These are phyloP conservation scores for Dicyrtomina minuta DNA, from an alignment of 2,888 invertebrate species.

Conservation along the genomic window DNA sequence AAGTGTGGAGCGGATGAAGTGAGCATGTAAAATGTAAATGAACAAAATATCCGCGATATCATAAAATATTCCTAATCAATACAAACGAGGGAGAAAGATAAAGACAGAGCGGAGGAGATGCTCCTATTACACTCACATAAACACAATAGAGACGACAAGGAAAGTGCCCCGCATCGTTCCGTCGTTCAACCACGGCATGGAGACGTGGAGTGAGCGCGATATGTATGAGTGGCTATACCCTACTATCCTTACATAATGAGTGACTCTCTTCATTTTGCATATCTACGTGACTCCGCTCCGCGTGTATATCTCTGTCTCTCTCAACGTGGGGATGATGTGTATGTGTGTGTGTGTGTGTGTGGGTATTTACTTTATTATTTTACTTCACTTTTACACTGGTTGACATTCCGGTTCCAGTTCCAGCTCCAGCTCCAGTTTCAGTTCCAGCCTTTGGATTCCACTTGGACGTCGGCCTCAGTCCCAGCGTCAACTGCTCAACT, in stretches of 20 bases:
- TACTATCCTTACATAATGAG: too few relatives aligned
- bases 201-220: too few relatives aligned
- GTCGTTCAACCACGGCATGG: too few relatives aligned
- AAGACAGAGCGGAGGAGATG: conserved; percentile 17
- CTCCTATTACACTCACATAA: conserved; percentile 8
- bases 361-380: conserved; percentile 6
- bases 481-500: neutral
- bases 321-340: neutral
- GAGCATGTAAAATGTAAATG: conserved; percentile 23
- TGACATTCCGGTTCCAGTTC: neutral
- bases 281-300: neutral
- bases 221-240: too few relatives aligned
- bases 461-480: too few relatives aligned
- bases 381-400: too few relatives aligned
- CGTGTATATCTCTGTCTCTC: too few relatives aligned
- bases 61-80: conserved; percentile 32
- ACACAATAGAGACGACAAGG: conserved; percentile 2
- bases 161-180: too few relatives aligned
- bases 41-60: conserved; percentile 24
- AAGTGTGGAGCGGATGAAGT: conserved; percentile 8
- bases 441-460: neutral
- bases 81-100: conserved; percentile 23
- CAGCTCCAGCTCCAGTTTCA: neutral
- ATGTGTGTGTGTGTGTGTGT: conserved; percentile 9
- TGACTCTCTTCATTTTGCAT: neutral